phyloP scores from a whole-genome alignment of 2,888 invertebrate species.

The Aricia artaxerxes region DNA sequence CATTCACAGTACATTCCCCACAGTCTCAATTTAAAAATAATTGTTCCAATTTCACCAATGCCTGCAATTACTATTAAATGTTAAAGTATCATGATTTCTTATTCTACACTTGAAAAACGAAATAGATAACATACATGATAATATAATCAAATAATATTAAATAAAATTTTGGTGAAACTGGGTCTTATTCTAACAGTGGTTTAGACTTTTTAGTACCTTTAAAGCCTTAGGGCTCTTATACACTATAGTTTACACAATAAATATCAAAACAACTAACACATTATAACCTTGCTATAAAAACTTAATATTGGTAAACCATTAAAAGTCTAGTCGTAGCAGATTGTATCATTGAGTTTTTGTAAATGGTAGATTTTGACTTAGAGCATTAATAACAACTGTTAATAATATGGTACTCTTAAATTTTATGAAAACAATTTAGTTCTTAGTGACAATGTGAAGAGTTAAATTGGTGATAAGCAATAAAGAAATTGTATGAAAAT shows the following conservation, averaged over 20 bases:
- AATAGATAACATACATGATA: too few species aligned
- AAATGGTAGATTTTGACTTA: not conserved
- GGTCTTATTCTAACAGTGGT: conserved; percentile 14
- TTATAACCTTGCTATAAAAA: not conserved
- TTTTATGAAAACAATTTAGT: conserved; percentile 3
- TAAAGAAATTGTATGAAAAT: not conserved
- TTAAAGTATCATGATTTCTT: too few species aligned
- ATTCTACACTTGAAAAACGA: too few species aligned
- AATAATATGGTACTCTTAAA: not conserved
- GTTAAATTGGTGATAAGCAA: conserved; percentile 1
- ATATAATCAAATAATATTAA: too few species aligned
- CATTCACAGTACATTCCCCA: not conserved
- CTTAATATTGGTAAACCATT: not conserved
- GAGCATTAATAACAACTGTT: too few species aligned
- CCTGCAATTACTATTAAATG: too few species aligned
- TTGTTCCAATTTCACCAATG: not conserved
- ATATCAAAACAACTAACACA: conserved; percentile 26
- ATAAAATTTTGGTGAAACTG: too few species aligned
- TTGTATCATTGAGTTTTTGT: not conserved
- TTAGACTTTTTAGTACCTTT: conserved; percentile 28
- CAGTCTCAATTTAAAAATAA: conserved; percentile 13
- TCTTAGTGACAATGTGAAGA: not conserved
- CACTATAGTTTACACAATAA: conserved; percentile 18
- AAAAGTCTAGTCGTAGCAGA: not conserved
- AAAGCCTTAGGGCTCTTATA: conserved; percentile 21